phyloP scores from a whole-genome alignment of 1,140 invertebrate species.

The Lucilia cuprina region DNA sequence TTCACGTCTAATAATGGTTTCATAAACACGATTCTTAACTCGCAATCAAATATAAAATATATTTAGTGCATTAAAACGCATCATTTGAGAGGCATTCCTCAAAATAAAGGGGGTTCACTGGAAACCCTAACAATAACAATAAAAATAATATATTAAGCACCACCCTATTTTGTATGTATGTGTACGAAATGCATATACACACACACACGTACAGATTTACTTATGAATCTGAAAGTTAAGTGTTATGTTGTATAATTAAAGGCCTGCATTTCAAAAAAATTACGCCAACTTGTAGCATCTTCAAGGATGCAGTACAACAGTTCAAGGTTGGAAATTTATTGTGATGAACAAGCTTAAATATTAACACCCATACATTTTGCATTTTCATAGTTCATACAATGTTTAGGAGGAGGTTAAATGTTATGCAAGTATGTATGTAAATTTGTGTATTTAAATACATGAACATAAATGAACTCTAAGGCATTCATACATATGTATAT shows the following conservation, averaged over 20 bases:
- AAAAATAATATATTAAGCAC: too few relatives aligned
- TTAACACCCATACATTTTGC: not conserved
- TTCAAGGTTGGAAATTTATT: not conserved
- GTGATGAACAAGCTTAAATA: not conserved
- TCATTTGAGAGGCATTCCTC: too few relatives aligned
- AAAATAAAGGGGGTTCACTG: too few relatives aligned
- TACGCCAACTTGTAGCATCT: not conserved
- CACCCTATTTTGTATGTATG: not conserved
- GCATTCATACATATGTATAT: not conserved
- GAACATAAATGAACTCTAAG: not conserved
- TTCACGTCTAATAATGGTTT: too few relatives aligned
- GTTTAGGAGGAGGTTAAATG: not conserved
- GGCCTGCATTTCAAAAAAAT: not conserved
- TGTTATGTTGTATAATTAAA: constrained; percentile 6
- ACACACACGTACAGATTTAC: not conserved
- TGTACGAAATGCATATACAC: not conserved
- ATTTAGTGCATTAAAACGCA: too few relatives aligned
- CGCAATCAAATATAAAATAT: too few relatives aligned
- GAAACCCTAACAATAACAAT: too few relatives aligned
- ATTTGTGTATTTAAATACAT: not conserved
- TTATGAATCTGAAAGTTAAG: not conserved
- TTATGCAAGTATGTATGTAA: not conserved
- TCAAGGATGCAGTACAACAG: not conserved
- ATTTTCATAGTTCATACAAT: not conserved
- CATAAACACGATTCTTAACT: too few relatives aligned